These are phyloP conservation scores for Hypotaenidia okinawae DNA, from an alignment of 2,797 vertebrate genomes.

Conservation along the genomic window DNA sequence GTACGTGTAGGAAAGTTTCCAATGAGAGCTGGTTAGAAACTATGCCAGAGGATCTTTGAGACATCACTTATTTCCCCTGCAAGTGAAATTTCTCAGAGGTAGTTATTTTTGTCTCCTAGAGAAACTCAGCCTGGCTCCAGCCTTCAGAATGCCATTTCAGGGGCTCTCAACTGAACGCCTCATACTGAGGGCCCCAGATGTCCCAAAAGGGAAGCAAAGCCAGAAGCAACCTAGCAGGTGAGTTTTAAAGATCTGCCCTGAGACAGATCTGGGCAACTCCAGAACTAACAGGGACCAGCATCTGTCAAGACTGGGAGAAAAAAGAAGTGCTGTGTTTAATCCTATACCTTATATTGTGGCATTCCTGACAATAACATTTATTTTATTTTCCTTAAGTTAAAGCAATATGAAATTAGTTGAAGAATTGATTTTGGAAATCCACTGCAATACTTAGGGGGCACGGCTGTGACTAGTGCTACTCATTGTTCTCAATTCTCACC, in stretches of 20 bases:
- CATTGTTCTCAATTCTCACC: background rate
- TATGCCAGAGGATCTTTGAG: background rate
- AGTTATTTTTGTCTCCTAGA: background rate
- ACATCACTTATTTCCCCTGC: background rate
- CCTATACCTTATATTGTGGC: background rate
- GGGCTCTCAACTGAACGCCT: background rate
- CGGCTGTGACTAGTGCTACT: background rate
- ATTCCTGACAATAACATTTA: background rate
- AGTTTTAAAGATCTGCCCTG: background rate
- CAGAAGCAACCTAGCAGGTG: background rate
- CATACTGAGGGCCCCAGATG: background rate
- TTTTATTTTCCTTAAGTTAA: background rate
- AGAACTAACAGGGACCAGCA: background rate
- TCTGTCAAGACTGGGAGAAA: background rate
- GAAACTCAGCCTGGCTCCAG: background rate
- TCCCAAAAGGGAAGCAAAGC: background rate
- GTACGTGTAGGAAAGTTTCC: background rate
- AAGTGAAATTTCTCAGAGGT: background rate
- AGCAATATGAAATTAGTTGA: background rate
- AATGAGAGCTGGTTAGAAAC: background rate
- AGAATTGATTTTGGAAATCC: background rate
- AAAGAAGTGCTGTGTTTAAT: background rate
- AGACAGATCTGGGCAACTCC: background rate
- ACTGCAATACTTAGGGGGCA: background rate
- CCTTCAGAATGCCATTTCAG: background rate